A percentile compares a stretch with the other conserved stretches of the same genome.
Conservation (phyloP, 2,113 vertebrate genomes). For the Eptatretus burgeri region DNA sequence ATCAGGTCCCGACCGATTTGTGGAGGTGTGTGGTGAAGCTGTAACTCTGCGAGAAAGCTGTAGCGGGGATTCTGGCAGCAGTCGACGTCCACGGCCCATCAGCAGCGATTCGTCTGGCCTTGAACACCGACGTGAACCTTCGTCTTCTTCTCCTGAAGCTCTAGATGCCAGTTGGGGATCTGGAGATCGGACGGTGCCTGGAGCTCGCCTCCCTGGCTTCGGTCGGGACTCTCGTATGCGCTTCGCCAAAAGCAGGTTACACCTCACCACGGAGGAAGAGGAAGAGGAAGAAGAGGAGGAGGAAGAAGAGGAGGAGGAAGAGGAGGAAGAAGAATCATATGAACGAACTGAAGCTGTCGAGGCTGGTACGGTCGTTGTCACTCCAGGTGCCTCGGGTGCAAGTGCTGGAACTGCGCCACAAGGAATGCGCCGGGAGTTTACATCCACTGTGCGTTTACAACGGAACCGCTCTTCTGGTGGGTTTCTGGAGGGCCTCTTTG, state of each 20-base stretch:
- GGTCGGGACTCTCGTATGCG: conserved; percentile 39
- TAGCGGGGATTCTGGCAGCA: background rate
- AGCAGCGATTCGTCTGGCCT: conserved; percentile 1
- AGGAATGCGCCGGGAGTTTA: conserved; percentile 3
- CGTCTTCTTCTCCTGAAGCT: conserved; percentile 3
- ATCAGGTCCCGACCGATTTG: background rate
- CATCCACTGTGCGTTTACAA: conserved; percentile 24
- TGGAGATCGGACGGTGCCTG: conserved; percentile 14
- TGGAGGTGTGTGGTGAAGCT: no score
- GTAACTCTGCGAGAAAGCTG: background rate
- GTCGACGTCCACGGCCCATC: background rate
- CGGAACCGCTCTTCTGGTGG: conserved; percentile 36
- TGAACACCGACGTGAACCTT: conserved; percentile 3
- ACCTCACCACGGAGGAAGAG: conserved; percentile 39
- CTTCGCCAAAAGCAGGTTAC: conserved; percentile 54
- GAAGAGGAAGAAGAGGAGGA: conserved; percentile 17
- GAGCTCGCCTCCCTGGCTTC: background rate
- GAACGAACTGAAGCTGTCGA: background rate
- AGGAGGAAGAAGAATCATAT: background rate
- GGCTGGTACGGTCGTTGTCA: background rate
- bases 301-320: conserved; percentile 13
- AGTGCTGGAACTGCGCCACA: conserved; percentile 11
- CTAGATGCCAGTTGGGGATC: conserved; percentile 12
- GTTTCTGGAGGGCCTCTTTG: conserved; percentile 64
- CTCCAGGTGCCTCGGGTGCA: background rate